Evolutionary conservation across 2,113 vertebrate species (phyloP).

Genomic region (Apaloderma vittatum): DNA sequence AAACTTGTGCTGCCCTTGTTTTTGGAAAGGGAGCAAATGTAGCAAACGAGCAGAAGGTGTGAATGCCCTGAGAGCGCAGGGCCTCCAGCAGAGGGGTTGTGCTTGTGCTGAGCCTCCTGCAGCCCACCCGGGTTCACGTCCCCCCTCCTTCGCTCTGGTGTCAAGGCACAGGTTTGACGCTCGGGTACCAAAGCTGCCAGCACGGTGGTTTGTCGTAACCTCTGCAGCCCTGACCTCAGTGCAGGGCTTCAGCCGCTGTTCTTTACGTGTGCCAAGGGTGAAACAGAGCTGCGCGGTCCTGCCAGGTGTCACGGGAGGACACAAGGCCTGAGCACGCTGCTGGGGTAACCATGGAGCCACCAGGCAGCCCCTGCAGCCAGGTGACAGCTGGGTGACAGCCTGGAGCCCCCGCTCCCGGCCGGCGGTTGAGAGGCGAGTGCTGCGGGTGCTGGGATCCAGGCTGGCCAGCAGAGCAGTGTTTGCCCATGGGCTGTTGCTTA

Average conservation of each 20-base stretch:
- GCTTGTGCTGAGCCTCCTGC: background rate
- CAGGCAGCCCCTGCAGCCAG: background rate
- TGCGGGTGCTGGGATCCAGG: background rate
- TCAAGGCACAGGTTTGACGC: background rate
- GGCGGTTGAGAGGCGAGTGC: rapidly evolving
- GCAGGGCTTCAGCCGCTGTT: background rate
- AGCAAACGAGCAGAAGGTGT: background rate
- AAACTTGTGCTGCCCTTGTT: background rate
- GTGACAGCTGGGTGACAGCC: background rate
- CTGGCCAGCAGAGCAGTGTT: background rate
- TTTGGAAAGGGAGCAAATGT: background rate
- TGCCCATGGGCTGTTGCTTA: background rate
- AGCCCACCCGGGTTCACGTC: background rate
- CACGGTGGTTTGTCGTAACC: background rate
- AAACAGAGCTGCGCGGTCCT: background rate
- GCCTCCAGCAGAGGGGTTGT: background rate
- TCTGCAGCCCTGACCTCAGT: background rate
- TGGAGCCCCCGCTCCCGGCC: rapidly evolving
- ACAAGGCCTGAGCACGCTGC: background rate
- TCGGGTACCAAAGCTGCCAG: background rate
- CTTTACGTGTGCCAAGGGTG: rapidly evolving
- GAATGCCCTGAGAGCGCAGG: background rate
- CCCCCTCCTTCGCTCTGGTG: background rate
- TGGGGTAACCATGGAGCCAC: background rate
- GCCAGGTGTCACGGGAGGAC: background rate